Evolutionary conservation across 1,140 invertebrate species (phyloP).

Genomic region (Drosophila burlai): DNA sequence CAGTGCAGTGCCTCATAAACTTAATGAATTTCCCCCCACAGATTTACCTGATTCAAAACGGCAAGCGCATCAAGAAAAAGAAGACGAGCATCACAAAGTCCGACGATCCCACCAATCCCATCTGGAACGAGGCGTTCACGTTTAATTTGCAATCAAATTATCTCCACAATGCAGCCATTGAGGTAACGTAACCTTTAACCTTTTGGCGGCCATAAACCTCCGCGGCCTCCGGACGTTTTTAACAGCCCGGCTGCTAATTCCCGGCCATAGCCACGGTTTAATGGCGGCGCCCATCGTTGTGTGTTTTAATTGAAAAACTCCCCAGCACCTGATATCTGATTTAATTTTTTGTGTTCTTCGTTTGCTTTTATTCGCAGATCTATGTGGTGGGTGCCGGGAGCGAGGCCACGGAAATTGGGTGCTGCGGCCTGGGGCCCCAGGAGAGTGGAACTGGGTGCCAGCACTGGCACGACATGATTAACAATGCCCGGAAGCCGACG

Average conservation of each 20-base stretch:
- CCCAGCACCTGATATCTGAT: conserved; percentile 10
- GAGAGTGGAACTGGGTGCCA: conserved; percentile 87
- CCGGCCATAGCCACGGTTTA: conserved; percentile 34
- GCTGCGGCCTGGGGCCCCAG: conserved; percentile 89
- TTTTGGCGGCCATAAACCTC: conserved; percentile 7
- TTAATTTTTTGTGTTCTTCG: not conserved
- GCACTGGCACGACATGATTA: conserved; percentile 93
- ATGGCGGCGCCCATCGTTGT: conserved; percentile 20
- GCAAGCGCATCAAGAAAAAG: conserved; percentile 94
- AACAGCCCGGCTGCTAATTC: conserved; percentile 40
- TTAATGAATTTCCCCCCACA: conserved; percentile 20
- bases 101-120: conserved; percentile 94
- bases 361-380: conserved; percentile 83
- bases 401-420: conserved; percentile 88
- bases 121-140: conserved; percentile 97
- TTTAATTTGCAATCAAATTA: conserved; percentile 93
- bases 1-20: not conserved
- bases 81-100: conserved; percentile 96
- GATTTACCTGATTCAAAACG: conserved; percentile 93
- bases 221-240: conserved; percentile 19
- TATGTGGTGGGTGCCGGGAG: conserved; percentile 85
- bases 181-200: conserved; percentile 86
- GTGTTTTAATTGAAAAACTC: conserved; percentile 55
- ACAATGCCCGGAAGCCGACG: conserved; percentile 92
- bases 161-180: conserved; percentile 90